Evolutionary conservation across 2,888 invertebrate genomes (phyloP).

Genomic region (Lampropteryx suffumata): DNA sequence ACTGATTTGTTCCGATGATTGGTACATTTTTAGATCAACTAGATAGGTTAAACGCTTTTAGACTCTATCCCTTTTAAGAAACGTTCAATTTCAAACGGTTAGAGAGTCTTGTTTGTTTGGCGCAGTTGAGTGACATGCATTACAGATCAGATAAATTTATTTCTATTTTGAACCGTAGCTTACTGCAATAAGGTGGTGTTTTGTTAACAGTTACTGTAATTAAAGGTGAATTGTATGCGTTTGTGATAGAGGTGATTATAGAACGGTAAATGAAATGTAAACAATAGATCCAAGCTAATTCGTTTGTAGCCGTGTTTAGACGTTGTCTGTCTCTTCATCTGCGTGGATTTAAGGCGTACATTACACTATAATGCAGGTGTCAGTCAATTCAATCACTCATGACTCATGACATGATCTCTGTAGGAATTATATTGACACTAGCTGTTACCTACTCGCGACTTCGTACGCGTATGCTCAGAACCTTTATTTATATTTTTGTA

Average conservation of each 20-base stretch:
- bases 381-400: no score
- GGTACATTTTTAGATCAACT: conserved; percentile 28
- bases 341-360: no score
- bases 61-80: not conserved
- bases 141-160: not conserved
- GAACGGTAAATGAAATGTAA: conserved; percentile 7
- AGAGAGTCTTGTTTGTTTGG: not conserved
- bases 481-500: no score
- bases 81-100: not conserved
- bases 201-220: not conserved
- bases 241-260: conserved; percentile 11
- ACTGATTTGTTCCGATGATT: conserved; percentile 38
- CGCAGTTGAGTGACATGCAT: conserved; percentile 1
- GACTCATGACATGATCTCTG: no score
- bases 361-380: no score
- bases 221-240: not conserved
- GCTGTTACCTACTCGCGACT: no score
- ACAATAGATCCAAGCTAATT: not conserved
- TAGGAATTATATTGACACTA: no score
- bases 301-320: conserved; percentile 6
- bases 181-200: conserved; percentile 1
- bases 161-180: conserved; percentile 11
- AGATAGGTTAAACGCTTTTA: not conserved
- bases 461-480: no score
- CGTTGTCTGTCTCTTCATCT: not conserved